Conservation (phyloP, 1,140 invertebrate species). For the Pteromalus puparum region DNA sequence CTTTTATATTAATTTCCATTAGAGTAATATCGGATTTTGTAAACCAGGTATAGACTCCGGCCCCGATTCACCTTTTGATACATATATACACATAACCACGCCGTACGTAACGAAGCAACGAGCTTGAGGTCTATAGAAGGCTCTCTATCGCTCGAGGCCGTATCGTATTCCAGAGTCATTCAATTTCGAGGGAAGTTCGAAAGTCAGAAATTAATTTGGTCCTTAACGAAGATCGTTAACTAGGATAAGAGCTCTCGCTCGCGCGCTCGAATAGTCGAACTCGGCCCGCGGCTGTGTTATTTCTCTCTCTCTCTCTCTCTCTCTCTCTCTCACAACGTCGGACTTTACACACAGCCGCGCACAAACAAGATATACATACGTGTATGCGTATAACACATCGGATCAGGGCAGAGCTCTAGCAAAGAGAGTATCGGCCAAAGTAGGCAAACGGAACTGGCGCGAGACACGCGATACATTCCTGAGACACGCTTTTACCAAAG, state of each 20-base stretch:
- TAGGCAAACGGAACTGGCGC: slow-evolving; percentile 54
- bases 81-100: too few species aligned
- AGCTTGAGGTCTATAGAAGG: too few species aligned
- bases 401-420: background rate
- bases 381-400: background rate
- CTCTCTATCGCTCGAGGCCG: too few species aligned
- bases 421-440: background rate
- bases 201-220: slow-evolving; percentile 61
- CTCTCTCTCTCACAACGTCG: too few species aligned
- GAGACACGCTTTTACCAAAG: slow-evolving; percentile 57
- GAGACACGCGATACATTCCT: slow-evolving; percentile 60
- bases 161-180: slow-evolving; percentile 55
- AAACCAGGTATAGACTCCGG: background rate
- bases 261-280: slow-evolving; percentile 31
- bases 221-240: slow-evolving; percentile 59
- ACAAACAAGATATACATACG: background rate
- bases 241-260: slow-evolving; percentile 33
- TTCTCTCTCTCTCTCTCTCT: too few species aligned
- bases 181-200: slow-evolving; percentile 49
- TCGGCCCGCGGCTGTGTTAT: background rate
- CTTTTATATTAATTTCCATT: background rate
- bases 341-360: background rate
- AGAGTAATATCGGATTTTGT: background rate
- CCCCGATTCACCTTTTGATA: background rate
- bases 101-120: too few species aligned